Percentiles rank a stretch among this genome's conserved stretches.
phyloP scores from a whole-genome alignment of 2,888 invertebrate genomes.

The Drosophila paramelanica region DNA sequence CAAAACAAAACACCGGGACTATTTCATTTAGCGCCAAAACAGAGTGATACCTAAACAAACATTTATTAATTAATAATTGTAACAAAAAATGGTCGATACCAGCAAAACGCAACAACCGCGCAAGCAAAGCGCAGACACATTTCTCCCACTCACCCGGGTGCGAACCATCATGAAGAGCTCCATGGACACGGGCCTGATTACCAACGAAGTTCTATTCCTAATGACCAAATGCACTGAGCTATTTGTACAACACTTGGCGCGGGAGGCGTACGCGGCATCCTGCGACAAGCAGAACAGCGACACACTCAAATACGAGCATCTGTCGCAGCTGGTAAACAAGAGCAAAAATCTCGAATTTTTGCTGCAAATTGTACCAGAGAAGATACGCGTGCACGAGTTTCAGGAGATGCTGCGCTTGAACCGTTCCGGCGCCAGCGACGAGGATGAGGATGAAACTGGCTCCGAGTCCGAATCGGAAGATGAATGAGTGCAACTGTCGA shows the following conservation, averaged over 20 bases:
- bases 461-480: conserved; percentile 42
- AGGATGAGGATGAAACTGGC: conserved; percentile 43
- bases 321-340: conserved; percentile 78
- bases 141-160: conserved; percentile 80
- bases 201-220: conserved; percentile 80
- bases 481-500: conserved; percentile 12
- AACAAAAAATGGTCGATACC: conserved; percentile 27
- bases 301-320: conserved; percentile 80
- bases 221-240: conserved; percentile 83
- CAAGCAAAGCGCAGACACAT: conserved; percentile 63
- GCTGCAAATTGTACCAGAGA: conserved; percentile 83
- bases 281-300: conserved; percentile 42
- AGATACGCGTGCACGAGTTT: conserved; percentile 83
- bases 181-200: conserved; percentile 81
- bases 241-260: conserved; percentile 82
- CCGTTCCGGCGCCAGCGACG: conserved; percentile 48
- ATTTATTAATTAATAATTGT: background rate
- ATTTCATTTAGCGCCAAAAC: conserved; percentile 30
- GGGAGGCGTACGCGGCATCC: conserved; percentile 69
- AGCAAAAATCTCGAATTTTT: conserved; percentile 81
- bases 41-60: background rate
- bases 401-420: conserved; percentile 73
- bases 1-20: conserved; percentile 7
- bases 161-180: conserved; percentile 84
- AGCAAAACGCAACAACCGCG: conserved; percentile 20